Evolutionary conservation across 2,797 vertebrate genomes (phyloP), one percentile per base, ranked within the genome.

Genomic region (Pseudotriccus pelzelni): DNA sequence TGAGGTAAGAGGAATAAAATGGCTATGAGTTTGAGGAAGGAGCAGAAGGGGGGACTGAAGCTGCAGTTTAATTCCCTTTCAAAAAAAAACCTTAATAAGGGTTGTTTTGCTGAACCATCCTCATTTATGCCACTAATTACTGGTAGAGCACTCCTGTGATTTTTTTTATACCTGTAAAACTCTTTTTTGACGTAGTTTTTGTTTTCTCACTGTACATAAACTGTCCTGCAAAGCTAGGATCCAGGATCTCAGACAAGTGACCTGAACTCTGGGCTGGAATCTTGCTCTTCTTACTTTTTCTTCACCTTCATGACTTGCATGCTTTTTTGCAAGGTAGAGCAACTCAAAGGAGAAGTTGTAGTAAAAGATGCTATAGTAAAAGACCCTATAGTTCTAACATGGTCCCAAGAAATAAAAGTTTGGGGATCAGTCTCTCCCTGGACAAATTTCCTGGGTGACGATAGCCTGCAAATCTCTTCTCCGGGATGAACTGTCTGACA

Each of bases 41-140:
- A 69, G 7, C 2, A 70, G 47, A 79, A 53, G 23, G 0, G 0
- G 11, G 2, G 1, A 41, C 12, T 67, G 59, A 87, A 76, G 7
- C 20, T 67, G 47, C 28, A 73, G 30, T 15, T n/a, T 89, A 78
- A 78, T 87, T 86, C 20, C 15, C 12, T 46, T 88, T 11, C 49
- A 69, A 14, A 30, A 37, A 72, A 52, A 66, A 60, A 20, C 5
- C 17, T 75, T 53, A 28, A 67, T 13, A 39, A 76, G 2, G 5
- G 5, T 41, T 78, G 15, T 74, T 66, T 66, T 53, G 15, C 18
- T 64, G 34, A 90, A 58, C 34, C 7, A 14, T 53, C 44, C 19
- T 69, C 12, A 1, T 4, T 83, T 30, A 53, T 67, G 12, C 4
- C 16, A 44, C 25, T 47, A 50, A 76, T 27, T 89, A 23, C 28